Evolutionary conservation across 2,797 vertebrate species (phyloP), one percentile per base, ranked within the genome.

Genomic region (Syngnathus rostellatus): DNA sequence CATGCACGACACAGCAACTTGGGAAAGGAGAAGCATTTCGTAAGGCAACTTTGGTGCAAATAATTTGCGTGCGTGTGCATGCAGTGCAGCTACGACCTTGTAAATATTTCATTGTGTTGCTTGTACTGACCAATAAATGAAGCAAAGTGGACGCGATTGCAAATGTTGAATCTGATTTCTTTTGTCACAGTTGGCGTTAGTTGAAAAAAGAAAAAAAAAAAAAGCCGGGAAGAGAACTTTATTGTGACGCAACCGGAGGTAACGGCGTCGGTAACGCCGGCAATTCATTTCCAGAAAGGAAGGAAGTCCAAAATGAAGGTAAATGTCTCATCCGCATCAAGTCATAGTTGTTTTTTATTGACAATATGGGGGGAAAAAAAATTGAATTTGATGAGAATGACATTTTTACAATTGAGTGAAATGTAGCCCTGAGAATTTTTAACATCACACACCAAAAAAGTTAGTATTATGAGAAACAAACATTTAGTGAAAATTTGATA

Each of bases 21-120:
- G 70, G 92, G 89, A 90, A 88, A 90, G 92, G 86, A 83, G 50
- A 53, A 87, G 86, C 72, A 68, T 89, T 93, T 92, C 91, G 87
- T 72, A 77, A 73, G 92, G 90, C 88, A 92, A 84, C 86, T 87
- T 87, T 67, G 81, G 85, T 71, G 23, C 69, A 43, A 43, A 9
- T 43, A 2, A 9, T 41, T 41, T 3, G 31, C n/a, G 57, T n/a
- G 38, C 10, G 14, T 14, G n/a, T 45, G 19, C 19, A 40, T 62
- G 6, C 19, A 19, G 60, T 19, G 39, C 38, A 43, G 21, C 61
- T 62, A 6, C 45, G 19, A 41, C 39, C 2, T 6, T 41, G 59
- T 61, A 40, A n/a, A 61, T 61, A 41, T 61, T 41, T 54, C 39
- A 41, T n/a, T 6, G 39, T 61, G 59, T 61, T 40, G 19, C 39